These are phyloP conservation scores for Spizaetus ornatus DNA, from an alignment of 2,113 vertebrate species.

Conservation along the genomic window DNA sequence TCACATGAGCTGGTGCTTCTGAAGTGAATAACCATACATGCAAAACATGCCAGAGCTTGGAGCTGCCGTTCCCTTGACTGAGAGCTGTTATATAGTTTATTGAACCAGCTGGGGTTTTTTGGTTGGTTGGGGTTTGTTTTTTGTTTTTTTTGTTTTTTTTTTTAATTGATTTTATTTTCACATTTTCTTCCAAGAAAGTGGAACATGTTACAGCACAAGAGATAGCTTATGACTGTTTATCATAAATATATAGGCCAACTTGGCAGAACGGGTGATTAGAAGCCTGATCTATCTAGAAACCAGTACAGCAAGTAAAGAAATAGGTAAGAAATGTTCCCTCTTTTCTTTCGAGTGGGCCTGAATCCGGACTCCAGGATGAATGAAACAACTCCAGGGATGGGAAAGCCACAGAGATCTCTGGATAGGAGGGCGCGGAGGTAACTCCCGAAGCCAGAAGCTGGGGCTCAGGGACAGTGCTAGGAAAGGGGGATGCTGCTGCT, in stretches of 20 bases:
- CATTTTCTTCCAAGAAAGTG: background rate
- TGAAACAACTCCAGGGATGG: background rate
- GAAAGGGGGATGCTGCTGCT: background rate
- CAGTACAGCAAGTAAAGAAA: background rate
- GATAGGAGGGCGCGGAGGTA: background rate
- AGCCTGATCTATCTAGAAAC: background rate
- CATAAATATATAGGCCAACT: accelerated
- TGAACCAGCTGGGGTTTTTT: background rate
- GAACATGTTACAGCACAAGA: background rate
- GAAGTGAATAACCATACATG: background rate
- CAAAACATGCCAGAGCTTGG: background rate
- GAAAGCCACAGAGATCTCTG: background rate
- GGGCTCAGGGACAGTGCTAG: background rate
- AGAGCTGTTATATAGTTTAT: background rate
- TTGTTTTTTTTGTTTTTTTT: too few species aligned
- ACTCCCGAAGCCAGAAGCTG: background rate
- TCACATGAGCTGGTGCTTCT: background rate
- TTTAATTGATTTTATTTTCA: background rate
- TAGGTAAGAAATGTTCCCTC: background rate
- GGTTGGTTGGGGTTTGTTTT: background rate
- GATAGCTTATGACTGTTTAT: background rate
- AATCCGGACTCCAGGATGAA: background rate
- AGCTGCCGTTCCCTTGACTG: background rate
- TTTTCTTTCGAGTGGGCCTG: background rate
- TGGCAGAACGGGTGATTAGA: background rate